These are phyloP conservation scores for Chiloscyllium punctatum DNA, from an alignment of 2,797 vertebrate species.

Conservation along the genomic window DNA sequence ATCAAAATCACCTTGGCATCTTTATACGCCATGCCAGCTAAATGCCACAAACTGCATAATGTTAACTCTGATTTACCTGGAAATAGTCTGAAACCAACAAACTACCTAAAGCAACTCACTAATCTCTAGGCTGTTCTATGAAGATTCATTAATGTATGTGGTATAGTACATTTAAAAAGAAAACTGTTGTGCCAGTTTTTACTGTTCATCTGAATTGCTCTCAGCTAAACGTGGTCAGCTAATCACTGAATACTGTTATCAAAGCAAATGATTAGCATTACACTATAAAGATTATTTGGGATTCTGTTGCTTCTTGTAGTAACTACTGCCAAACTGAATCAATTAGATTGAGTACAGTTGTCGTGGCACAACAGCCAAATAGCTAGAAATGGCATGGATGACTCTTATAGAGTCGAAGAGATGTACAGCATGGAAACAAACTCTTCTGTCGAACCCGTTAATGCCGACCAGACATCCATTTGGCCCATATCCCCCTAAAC, in stretches of 20 bases:
- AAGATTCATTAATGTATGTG: neutral
- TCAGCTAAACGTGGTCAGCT: neutral
- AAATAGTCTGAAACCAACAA: neutral
- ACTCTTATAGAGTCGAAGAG: too few species aligned
- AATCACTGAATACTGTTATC: neutral
- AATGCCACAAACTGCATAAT: neutral
- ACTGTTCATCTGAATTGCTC: neutral
- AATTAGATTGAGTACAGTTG: too few species aligned
- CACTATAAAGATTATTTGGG: neutral
- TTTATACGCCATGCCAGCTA: neutral
- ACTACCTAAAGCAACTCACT: neutral
- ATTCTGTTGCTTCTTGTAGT: neutral
- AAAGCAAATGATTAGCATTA: neutral
- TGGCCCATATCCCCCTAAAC: too few species aligned
- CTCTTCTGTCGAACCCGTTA: too few species aligned
- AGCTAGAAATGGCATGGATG: too few species aligned
- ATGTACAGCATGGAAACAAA: too few species aligned
- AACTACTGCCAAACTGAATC: too few species aligned
- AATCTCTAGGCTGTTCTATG: neutral
- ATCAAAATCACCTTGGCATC: neutral
- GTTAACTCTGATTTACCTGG: neutral
- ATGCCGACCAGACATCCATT: too few species aligned
- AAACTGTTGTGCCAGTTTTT: neutral
- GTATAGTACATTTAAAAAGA: neutral
- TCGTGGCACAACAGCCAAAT: too few species aligned